Conservation (phyloP, 2,888 invertebrate species). For the Hololepta plana region DNA sequence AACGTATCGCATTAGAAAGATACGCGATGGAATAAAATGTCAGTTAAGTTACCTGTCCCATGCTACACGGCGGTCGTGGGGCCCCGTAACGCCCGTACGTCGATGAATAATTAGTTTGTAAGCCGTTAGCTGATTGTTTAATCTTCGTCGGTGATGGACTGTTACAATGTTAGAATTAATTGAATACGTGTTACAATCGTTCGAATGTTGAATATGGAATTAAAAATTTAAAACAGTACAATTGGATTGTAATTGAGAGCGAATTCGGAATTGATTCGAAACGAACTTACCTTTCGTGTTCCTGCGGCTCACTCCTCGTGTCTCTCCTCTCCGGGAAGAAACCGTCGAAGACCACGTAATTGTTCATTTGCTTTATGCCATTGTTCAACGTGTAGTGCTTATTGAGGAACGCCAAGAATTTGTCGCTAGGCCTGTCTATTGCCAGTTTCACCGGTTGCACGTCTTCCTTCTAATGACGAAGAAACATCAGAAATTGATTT, state of each 20-base stretch:
- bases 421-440: constrained; percentile 83
- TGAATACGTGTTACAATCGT: too few relatives aligned
- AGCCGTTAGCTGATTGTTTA: constrained; percentile 1
- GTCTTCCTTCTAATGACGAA: constrained; percentile 41
- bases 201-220: too few relatives aligned
- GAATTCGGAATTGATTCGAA: too few relatives aligned
- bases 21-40: too few relatives aligned
- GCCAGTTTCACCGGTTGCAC: constrained; percentile 58
- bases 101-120: not conserved
- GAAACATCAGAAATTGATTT: constrained; percentile 1
- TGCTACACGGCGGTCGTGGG: constrained; percentile 42
- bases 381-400: constrained; percentile 55
- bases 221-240: too few relatives aligned
- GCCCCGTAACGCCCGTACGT: constrained; percentile 20
- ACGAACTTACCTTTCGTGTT: too few relatives aligned
- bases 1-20: too few relatives aligned
- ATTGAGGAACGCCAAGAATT: constrained; percentile 66
- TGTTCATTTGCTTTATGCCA: constrained; percentile 68
- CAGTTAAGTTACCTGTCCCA: constrained; percentile 38
- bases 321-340: constrained; percentile 36
- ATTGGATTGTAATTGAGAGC: too few relatives aligned
- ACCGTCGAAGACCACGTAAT: constrained; percentile 70
- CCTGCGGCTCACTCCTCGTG: constrained; percentile 5
- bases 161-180: constrained; percentile 9
- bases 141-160: too few relatives aligned